Evolutionary conservation across 2,797 vertebrate species (phyloP), one percentile per base, ranked within the genome.

Genomic region (Muscicapa striata): DNA sequence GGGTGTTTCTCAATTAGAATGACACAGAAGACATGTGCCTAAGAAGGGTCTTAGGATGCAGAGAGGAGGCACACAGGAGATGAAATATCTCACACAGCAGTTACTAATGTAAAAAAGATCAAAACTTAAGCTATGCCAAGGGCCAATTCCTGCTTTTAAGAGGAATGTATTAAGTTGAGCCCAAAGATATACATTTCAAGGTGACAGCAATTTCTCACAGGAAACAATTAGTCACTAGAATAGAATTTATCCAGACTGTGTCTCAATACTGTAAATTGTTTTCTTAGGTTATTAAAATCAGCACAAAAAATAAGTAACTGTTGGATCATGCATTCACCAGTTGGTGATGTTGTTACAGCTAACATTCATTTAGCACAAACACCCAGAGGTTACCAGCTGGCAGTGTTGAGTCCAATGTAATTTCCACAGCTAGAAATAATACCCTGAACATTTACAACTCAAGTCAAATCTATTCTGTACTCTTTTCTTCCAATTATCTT

Each of bases 401-500:
- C 34, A 83, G 13, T 32, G 21, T 36, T 78, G 58, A 89, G n/a
- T 66, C 57, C 59, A 69, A 27, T 58, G 30, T 68, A 67, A 83
- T 84, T 95, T 91, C 76, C 68, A 85, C 49, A 86, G 54, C 23
- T 64, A 96, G 76, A 90, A 94, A 94, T 84, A 92, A 81, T 59
- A 81, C 32, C 62, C 64, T 80, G 64, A 95, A 90, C 57, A 91
- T 61, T 82, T 94, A 51, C 74, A 84, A 21, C 51, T 82, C 30
- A 46, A 90, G 73, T 78, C 14, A 89, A 92, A 86, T 61, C 62
- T 86, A 81, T 85, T 38, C 45, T 78, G 24, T 52, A 66, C 32
- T 77, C 32, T 81, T n/a, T 78, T 84, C 51, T 93, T 92, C 73
- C 79, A 91, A 88, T 95, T 87, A 94, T 92, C 66, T n/a, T 83